phyloP scores from a whole-genome alignment of 2,888 invertebrate genomes.

The Tenthredo distinguenda region DNA sequence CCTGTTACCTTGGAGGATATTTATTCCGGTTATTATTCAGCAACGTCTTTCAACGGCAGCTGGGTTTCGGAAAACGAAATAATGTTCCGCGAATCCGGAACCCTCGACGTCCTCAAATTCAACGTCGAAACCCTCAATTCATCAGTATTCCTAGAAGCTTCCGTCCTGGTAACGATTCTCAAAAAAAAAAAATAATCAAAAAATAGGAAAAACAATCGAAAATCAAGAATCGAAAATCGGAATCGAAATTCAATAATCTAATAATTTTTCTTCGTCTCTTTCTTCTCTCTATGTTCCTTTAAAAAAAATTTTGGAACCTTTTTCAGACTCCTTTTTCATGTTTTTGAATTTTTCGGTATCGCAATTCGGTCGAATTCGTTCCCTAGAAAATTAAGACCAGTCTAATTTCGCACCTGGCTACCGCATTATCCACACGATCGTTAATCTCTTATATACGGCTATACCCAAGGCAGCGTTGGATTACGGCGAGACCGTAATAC shows the following conservation, averaged over 20 bases:
- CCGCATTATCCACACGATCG: not conserved
- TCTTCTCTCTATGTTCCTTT: no score
- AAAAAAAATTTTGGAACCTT: not conserved
- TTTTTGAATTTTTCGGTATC: not conserved
- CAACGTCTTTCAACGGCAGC: conserved; percentile 76
- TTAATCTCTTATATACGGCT: conserved; percentile 16
- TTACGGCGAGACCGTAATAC: not conserved
- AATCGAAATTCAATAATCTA: not conserved
- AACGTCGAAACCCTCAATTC: conserved; percentile 66
- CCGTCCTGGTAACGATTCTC: conserved; percentile 58
- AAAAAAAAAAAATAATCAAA: not conserved
- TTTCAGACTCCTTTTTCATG: not conserved
- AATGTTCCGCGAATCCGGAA: conserved; percentile 66
- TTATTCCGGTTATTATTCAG: conserved; percentile 70
- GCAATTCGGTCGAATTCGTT: not conserved
- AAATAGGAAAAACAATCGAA: not conserved
- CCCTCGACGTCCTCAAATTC: conserved; percentile 67
- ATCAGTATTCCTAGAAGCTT: conserved; percentile 59
- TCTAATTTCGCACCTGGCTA: conserved; percentile 16
- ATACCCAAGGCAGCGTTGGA: not conserved
- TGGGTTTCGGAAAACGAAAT: conserved; percentile 78
- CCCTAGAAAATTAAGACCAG: not conserved
- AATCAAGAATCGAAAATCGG: not conserved
- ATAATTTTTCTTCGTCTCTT: no score
- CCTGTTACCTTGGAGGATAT: conserved; percentile 75